A percentile compares a stretch with the other conserved stretches of the same genome.
These are phyloP conservation scores for Cerastis rubricosa DNA, from an alignment of 2,888 invertebrate species.

Conservation along the genomic window DNA sequence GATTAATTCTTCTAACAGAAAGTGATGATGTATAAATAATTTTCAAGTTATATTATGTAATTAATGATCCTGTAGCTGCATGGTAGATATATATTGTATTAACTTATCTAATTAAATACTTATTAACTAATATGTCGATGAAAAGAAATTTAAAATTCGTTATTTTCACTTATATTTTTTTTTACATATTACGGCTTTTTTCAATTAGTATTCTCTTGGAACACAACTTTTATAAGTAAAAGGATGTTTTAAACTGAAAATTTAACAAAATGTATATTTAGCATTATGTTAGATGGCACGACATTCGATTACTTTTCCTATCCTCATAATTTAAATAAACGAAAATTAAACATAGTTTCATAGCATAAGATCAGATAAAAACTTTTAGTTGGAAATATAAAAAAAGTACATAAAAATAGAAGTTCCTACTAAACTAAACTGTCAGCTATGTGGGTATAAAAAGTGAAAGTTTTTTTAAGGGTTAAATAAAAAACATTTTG, in stretches of 20 bases:
- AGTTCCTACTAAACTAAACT: not conserved
- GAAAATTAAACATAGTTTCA: not conserved
- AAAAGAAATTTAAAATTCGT: slow-evolving; percentile 81
- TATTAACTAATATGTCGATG: slow-evolving; percentile 70
- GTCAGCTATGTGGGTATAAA: not conserved
- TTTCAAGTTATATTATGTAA: slow-evolving; percentile 12
- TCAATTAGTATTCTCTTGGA: slow-evolving; percentile 24
- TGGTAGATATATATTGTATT: slow-evolving; percentile 44
- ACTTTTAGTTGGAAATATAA: not conserved
- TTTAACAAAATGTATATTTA: not conserved
- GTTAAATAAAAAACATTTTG: not conserved
- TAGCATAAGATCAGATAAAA: not conserved
- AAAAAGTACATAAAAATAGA: not conserved
- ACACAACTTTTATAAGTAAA: not conserved
- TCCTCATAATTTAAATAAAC: not conserved
- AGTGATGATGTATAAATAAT: slow-evolving; percentile 18
- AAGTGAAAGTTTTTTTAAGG: not conserved
- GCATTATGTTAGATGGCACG: not conserved
- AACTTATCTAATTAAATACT: slow-evolving; percentile 62
- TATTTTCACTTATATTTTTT: slow-evolving; percentile 72
- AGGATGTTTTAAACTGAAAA: not conserved
- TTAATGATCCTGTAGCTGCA: slow-evolving; percentile 43
- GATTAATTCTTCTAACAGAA: slow-evolving; percentile 10
- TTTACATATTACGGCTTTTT: slow-evolving; percentile 41
- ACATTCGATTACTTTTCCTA: slow-evolving; percentile 17